A percentile compares a stretch with the other conserved stretches of the same genome.
Evolutionary conservation across 2,888 invertebrate genomes (phyloP).

Genomic region (Strigamia transsilvanica): DNA sequence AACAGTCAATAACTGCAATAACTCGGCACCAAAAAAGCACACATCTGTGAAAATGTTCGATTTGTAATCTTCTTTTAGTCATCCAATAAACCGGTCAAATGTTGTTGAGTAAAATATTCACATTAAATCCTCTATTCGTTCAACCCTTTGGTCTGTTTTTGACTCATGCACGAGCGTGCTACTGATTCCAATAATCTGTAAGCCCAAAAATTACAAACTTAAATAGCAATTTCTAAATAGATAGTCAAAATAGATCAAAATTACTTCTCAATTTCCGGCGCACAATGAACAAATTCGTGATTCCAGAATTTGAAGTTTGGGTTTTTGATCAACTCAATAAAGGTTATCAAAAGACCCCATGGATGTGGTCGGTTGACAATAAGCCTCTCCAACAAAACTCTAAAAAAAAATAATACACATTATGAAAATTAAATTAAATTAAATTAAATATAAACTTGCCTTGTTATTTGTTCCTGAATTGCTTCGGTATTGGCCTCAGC

Average conservation of each 20-base stretch:
- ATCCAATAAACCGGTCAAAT: not conserved
- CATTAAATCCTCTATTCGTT: constrained; percentile 27
- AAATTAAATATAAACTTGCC: constrained; percentile 61
- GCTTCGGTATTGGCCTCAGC: constrained; percentile 97
- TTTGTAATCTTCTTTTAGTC: not conserved
- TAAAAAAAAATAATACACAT: constrained; percentile 58
- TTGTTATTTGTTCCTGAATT: constrained; percentile 97
- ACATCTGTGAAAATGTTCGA: not conserved
- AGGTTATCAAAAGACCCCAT: constrained; percentile 98
- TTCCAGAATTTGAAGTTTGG: constrained; percentile 98
- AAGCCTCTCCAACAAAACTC: constrained; percentile 93
- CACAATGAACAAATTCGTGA: constrained; percentile 99
- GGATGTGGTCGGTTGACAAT: constrained; percentile 99
- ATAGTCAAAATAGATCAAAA: constrained; percentile 63
- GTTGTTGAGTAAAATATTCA: not conserved
- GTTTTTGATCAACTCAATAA: constrained; percentile 98
- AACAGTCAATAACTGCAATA: not conserved
- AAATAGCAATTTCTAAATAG: not conserved
- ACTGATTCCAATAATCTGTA: constrained; percentile 92
- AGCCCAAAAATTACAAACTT: constrained; percentile 59
- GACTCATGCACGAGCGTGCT: constrained; percentile 90
- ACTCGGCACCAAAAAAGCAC: not conserved
- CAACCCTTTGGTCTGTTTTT: constrained; percentile 55
- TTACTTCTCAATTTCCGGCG: constrained; percentile 99
- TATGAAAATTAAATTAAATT: constrained; percentile 14